These are phyloP conservation scores for Hemitrygon akajei DNA, from an alignment of 2,797 vertebrate genomes.

Conservation along the genomic window DNA sequence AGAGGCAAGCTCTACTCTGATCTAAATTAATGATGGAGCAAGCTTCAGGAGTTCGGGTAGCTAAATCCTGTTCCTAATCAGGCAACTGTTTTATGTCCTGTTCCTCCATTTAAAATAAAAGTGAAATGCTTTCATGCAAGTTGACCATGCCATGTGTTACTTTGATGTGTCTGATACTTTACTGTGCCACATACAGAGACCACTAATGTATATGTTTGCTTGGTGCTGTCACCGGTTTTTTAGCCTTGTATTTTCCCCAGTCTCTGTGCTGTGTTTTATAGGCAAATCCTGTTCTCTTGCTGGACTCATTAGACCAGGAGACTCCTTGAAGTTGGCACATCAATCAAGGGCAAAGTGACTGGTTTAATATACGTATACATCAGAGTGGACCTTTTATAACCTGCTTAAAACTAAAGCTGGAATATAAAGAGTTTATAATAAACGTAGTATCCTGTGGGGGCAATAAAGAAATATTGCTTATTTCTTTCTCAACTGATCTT, in stretches of 20 bases:
- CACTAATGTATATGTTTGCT: slow-evolving; percentile 7
- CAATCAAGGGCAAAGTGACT: slow-evolving; percentile 29
- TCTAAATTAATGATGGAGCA: not conserved
- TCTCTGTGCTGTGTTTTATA: slow-evolving; percentile 14
- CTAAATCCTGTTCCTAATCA: not conserved
- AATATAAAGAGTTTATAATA: not conserved
- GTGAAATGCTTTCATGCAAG: not conserved
- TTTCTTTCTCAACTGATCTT: not conserved
- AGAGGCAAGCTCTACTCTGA: not conserved
- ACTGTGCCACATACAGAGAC: not conserved
- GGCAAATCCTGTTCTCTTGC: not conserved
- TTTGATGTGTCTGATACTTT: not conserved
- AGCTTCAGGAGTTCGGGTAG: not conserved
- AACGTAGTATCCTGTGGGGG: not conserved
- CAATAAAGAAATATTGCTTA: slow-evolving; percentile 22
- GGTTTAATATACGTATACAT: slow-evolving; percentile 24
- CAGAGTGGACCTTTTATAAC: slow-evolving; percentile 15
- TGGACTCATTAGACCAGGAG: slow-evolving; percentile 11
- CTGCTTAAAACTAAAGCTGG: not conserved
- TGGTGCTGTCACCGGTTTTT: slow-evolving; percentile 24
- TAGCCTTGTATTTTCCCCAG: slow-evolving; percentile 4
- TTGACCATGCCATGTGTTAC: not conserved
- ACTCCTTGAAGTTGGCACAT: slow-evolving; percentile 21
- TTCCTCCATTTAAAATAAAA: not conserved
- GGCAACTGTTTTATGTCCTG: not conserved